A percentile compares a stretch with the other conserved stretches of the same genome.
Conservation (phyloP, 1,140 invertebrate genomes). For the Brachionus calyciflorus region DNA sequence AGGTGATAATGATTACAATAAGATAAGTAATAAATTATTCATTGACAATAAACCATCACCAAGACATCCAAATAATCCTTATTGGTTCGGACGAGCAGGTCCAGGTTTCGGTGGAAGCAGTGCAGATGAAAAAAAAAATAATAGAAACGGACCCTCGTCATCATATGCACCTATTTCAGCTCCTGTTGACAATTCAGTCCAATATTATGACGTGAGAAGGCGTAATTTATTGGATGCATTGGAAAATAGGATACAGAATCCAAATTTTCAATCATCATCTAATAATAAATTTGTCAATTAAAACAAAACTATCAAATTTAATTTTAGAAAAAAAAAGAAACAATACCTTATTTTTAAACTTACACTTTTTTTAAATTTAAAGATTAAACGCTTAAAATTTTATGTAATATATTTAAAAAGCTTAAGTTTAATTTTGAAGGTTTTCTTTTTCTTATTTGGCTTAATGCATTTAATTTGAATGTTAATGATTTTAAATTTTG, state of each 20-base stretch:
- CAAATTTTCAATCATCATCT: constrained; percentile 25
- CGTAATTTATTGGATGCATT: constrained; percentile 16
- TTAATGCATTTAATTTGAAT: too few relatives aligned
- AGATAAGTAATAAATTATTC: constrained; percentile 32
- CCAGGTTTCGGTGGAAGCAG: not conserved
- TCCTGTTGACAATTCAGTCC: not conserved
- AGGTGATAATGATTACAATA: constrained; percentile 34
- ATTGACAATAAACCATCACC: constrained; percentile 37
- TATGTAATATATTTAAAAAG: too few relatives aligned
- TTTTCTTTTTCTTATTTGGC: too few relatives aligned
- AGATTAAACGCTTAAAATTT: too few relatives aligned
- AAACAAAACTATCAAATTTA: too few relatives aligned
- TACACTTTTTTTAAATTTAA: too few relatives aligned
- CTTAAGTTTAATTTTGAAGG: too few relatives aligned
- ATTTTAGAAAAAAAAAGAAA: too few relatives aligned
- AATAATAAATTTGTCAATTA: constrained; percentile 23
- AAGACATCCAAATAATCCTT: constrained; percentile 34
- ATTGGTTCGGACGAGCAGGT: constrained; percentile 38
- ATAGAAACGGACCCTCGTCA: not conserved
- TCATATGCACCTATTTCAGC: not conserved
- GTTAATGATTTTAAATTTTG: too few relatives aligned
- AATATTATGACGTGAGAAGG: constrained; percentile 10
- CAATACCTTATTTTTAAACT: too few relatives aligned
- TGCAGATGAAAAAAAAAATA: not conserved
- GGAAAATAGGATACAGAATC: not conserved